Conservation (phyloP, 2,113 vertebrate species). For the Vulpes vulpes region DNA sequence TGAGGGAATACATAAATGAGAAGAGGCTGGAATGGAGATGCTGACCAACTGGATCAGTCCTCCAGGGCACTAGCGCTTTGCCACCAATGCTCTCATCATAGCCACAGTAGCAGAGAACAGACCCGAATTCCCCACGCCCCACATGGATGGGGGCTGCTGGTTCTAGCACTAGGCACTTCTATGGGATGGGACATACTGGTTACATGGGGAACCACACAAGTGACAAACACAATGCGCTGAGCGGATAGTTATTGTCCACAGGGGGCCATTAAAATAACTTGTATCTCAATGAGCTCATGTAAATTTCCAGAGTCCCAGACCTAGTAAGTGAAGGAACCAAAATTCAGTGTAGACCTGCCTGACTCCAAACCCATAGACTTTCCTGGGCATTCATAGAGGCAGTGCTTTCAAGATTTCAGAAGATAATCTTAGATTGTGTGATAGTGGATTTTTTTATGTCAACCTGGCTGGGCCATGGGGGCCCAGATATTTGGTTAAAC, state of each 20-base stretch:
- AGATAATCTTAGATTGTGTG: not conserved
- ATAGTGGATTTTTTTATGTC: not conserved
- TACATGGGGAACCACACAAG: not conserved
- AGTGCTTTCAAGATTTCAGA: not conserved
- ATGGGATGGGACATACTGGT: too few relatives aligned
- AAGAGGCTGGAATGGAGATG: not conserved
- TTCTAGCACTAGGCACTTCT: not conserved
- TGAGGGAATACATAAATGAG: accelerated
- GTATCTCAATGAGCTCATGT: not conserved
- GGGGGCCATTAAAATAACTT: not conserved
- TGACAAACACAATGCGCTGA: not conserved
- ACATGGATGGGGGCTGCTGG: accelerated
- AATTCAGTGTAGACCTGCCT: not conserved
- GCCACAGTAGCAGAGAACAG: not conserved
- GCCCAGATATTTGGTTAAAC: not conserved
- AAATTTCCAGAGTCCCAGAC: not conserved
- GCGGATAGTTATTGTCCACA: too few relatives aligned
- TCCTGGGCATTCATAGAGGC: accelerated
- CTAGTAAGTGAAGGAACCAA: not conserved
- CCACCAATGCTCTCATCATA: not conserved
- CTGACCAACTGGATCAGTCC: too few relatives aligned
- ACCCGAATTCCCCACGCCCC: not conserved
- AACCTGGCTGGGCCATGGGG: not conserved
- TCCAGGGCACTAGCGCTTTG: not conserved
- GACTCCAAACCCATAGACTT: not conserved